Base-by-base conservation (phyloP, 2,888 invertebrate species). In the Metallyticus violacea region DNA sequence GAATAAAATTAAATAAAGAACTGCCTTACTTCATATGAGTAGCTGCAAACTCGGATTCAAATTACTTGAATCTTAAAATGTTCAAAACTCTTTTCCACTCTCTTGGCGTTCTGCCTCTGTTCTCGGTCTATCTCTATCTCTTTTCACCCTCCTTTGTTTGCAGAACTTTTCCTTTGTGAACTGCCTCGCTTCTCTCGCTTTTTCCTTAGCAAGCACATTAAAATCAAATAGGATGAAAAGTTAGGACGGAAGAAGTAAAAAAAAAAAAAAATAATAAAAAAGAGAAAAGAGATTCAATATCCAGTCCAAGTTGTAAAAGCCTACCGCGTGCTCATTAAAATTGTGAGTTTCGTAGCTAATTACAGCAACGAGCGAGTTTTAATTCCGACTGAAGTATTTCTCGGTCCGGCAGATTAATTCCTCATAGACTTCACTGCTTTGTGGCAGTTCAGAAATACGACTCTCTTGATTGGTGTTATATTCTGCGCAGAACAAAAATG, bases 171-270 rank as follows among this genome's bases (percentile, higher is more conserved):
- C 62, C 76, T 82, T 76, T 27, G 76, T 82, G 62, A 82, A 82
- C 82, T 82, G 40, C 40, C n/a, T 40, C 7, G 26, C 81, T 81
- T 26, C 26, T 62, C 40, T 76, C 30, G 76, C 26, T 40, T 76
- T 82, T 82, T 82, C 82, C 82, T 82, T 82, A 76, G 82, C 27
- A 82, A 82, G 82, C 82, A 82, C 40, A 82, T 82, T 82, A 82
- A 82, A 82, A 76, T 82, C 26, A 82, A 82, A 76, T 40, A 40
- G 81, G 81, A 81, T 81, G 40, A 62, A 81, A 81, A 81, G 81
- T 81, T 81, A 30, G 40, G 30, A 81, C 81, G 29, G 25, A 29
- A 25, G 22, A 62, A 62, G 40, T 15, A 62, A 4, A 22, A 22
- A 22, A 22, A 40, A 15, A 7, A 15, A 4, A 7, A 30, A 7